Base-by-base conservation (phyloP, 1,140 invertebrate species). In the Meloidogyne floridensis region DNA sequence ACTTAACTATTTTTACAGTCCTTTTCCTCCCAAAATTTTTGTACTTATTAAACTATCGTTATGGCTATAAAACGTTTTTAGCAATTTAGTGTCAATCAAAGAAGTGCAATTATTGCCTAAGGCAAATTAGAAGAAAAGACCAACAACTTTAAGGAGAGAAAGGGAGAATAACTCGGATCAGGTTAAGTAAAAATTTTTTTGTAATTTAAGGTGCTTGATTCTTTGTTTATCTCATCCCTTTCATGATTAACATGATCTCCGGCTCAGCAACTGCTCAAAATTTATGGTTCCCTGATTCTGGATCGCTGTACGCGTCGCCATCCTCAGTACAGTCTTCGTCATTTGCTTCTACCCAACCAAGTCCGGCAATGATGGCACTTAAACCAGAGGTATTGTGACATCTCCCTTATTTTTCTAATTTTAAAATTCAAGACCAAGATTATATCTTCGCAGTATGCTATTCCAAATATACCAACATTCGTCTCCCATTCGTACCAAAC, bases 401-500 rank as follows among this genome's bases (percentile, higher is more conserved):
- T 6, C 4, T 8, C 47, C 7, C 7, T 47, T 47, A 47, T 47
- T 47, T 4, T 47, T 47, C 47, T 65, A 65, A 65, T 65, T n/a
- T 13, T 65, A 65, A n/a, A 65, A 54, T n/a, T 65, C n/a, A 65
- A 65, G 59, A 6, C 59, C 59, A 65, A 65, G n/a, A n/a, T 65
- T 15, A 65, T 65, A 65, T 54, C 75, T 5, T n/a, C 75, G 5
- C 69, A 32, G 6, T 77, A 77, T 56, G 32, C 51, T 6, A 76
- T 47, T 11, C 2, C 75, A 54, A 77, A 15, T 43, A 69, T 65
- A n/a, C n/a, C 59, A 65, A 65, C 53, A 43, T 56, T 65, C 7
- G n/a, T 69, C 75, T n/a, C 56, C n/a, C 75, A 77, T 56, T 65
- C 43, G 15, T 69, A 18, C 13, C 69, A 69, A 32, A 10, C 56